phyloP scores from a whole-genome alignment of 2,113 vertebrate genomes.

The Arothron firmamentum region DNA sequence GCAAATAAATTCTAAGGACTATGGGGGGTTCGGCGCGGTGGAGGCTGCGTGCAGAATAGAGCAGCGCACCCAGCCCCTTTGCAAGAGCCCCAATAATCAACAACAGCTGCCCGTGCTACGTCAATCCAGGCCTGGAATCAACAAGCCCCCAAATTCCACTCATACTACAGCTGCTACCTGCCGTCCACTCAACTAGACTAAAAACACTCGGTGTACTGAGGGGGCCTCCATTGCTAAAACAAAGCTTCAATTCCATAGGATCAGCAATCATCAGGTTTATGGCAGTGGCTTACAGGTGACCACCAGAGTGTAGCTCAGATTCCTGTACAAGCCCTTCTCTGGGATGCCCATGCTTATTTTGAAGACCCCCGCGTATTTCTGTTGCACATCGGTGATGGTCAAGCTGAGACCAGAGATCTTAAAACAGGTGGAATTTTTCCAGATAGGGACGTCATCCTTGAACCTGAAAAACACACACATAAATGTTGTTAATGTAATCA shows the following conservation, averaged over 20 bases:
- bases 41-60: constrained; percentile 46
- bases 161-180: constrained; percentile 68
- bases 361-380: constrained; percentile 79
- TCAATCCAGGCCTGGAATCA: constrained; percentile 62
- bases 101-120: constrained; percentile 68
- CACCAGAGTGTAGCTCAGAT: constrained; percentile 79
- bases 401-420: constrained; percentile 70
- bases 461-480: constrained; percentile 70
- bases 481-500: background rate
- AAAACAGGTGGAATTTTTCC: constrained; percentile 77
- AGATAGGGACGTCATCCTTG: constrained; percentile 80
- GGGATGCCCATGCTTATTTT: constrained; percentile 77
- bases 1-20: constrained; percentile 52
- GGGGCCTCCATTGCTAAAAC: constrained; percentile 5
- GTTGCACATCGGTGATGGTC: constrained; percentile 74
- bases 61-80: constrained; percentile 52
- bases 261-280: constrained; percentile 23
- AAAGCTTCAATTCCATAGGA: constrained; percentile 35
- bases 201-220: constrained; percentile 15
- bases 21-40: constrained; percentile 26
- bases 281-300: constrained; percentile 75
- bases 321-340: constrained; percentile 69
- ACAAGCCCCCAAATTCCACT: constrained; percentile 69
- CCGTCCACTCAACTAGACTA: constrained; percentile 41
- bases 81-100: constrained; percentile 70